Percentiles rank a stretch among this genome's conserved stretches.
phyloP scores from a whole-genome alignment of 2,797 vertebrate species.

The Takifugu rubripes region DNA sequence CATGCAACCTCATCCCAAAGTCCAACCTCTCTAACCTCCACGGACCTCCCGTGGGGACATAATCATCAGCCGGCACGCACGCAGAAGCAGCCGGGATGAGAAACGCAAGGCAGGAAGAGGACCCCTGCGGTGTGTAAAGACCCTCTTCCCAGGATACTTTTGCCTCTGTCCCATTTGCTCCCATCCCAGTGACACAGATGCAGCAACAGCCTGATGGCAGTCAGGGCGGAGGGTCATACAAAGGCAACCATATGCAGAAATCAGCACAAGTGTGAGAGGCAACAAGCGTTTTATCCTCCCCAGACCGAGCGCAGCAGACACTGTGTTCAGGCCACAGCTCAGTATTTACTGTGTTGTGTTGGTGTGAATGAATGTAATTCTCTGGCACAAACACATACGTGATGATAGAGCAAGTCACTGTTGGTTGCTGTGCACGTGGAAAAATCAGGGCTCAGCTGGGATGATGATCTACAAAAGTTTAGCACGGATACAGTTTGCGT shows the following conservation, averaged over 20 bases:
- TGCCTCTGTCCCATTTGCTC: constrained; percentile 34
- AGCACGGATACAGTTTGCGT: constrained; percentile 19
- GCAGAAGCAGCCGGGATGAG: constrained; percentile 44
- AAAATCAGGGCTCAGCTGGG: constrained; percentile 10
- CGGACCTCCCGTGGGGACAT: constrained; percentile 26
- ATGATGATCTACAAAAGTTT: constrained; percentile 18
- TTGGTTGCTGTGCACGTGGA: constrained; percentile 15
- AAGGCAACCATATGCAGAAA: not conserved
- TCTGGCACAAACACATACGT: constrained; percentile 21
- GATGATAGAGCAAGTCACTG: constrained; percentile 15
- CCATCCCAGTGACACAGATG: constrained; percentile 1
- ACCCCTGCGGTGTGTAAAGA: constrained; percentile 37
- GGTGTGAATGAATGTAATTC: constrained; percentile 14
- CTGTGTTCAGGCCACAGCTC: not conserved
- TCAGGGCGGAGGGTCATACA: constrained; percentile 4
- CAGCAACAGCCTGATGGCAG: constrained; percentile 22
- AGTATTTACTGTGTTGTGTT: constrained; percentile 25
- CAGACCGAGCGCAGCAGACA: not conserved
- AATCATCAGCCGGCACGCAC: constrained; percentile 22
- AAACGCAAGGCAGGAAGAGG: constrained; percentile 54
- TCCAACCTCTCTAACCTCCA: constrained; percentile 42
- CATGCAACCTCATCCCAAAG: constrained; percentile 29
- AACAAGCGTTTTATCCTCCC: constrained; percentile 1
- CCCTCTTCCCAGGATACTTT: constrained; percentile 55
- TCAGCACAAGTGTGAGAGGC: not conserved